phyloP scores from a whole-genome alignment of 1,140 invertebrate genomes.

The Stegodyphus dumicola region DNA sequence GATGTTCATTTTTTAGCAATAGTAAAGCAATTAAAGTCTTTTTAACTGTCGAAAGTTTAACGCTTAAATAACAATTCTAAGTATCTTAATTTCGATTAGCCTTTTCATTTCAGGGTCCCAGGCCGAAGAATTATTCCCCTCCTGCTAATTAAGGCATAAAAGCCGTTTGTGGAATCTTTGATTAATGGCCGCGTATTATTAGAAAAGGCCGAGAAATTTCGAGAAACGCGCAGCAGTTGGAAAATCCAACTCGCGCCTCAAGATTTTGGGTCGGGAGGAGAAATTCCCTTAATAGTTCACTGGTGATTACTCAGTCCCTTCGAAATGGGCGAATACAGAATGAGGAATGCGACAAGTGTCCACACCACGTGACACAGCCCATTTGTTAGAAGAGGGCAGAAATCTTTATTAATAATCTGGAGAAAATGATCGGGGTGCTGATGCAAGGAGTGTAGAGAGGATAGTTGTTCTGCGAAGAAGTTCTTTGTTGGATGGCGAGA shows the following conservation, averaged over 20 bases:
- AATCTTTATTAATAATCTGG: constrained; percentile 55
- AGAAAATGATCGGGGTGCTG: not conserved
- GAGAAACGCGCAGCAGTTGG: constrained; percentile 48
- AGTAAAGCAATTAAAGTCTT: too few relatives aligned
- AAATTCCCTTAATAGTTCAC: constrained; percentile 45
- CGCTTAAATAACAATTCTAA: too few relatives aligned
- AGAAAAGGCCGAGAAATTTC: constrained; percentile 54
- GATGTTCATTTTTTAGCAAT: too few relatives aligned
- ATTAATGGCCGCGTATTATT: constrained; percentile 48
- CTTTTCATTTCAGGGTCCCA: too few relatives aligned
- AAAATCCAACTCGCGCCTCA: not conserved
- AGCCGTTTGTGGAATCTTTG: constrained; percentile 39
- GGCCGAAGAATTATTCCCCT: too few relatives aligned
- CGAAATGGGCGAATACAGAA: not conserved
- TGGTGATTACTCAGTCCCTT: constrained; percentile 40
- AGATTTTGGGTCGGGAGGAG: not conserved
- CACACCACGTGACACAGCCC: constrained; percentile 34
- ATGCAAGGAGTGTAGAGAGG: too few relatives aligned
- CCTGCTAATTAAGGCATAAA: not conserved
- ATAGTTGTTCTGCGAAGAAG: too few relatives aligned
- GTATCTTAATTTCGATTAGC: too few relatives aligned
- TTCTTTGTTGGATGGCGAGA: too few relatives aligned
- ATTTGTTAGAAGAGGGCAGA: constrained; percentile 29
- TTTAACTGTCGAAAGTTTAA: too few relatives aligned
- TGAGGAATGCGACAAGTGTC: constrained; percentile 56